Conservation (phyloP, 2,888 invertebrate genomes). For the Lasioglossum leucozonium region DNA sequence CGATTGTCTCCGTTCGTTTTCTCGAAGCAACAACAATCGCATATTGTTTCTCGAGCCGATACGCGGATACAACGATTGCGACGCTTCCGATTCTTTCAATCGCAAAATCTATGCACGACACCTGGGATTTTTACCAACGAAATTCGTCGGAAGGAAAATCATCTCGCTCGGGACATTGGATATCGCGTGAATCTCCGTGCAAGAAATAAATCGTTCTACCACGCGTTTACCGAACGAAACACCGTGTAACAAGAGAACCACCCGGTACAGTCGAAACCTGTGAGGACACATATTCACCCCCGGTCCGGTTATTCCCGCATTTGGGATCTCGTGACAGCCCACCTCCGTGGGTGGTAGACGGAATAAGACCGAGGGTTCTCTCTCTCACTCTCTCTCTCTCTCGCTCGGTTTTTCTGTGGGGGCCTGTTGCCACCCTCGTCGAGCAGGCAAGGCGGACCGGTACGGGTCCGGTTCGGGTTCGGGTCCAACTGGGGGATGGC, state of each 20-base stretch:
- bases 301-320: conserved; percentile 60
- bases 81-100: background rate
- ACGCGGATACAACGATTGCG: background rate
- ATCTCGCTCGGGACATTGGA: background rate
- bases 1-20: background rate
- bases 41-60: background rate
- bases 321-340: conserved; percentile 66
- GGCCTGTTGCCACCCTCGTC: background rate
- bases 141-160: background rate
- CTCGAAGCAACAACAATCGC: background rate
- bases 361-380: conserved; percentile 70
- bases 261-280: conserved; percentile 27
- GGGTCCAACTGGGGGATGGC: background rate
- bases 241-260: conserved; percentile 48
- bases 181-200: background rate
- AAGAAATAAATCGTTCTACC: conserved; percentile 5
- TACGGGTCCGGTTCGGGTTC: background rate
- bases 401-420: background rate
- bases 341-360: conserved; percentile 78
- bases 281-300: conserved; percentile 53
- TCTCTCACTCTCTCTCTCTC: background rate
- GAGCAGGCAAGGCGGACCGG: background rate
- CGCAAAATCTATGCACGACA: background rate
- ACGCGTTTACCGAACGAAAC: conserved; percentile 8
- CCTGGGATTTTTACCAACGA: background rate